Conservation (phyloP, 2,888 invertebrate genomes). For the Eristalinus sepulchralis region DNA sequence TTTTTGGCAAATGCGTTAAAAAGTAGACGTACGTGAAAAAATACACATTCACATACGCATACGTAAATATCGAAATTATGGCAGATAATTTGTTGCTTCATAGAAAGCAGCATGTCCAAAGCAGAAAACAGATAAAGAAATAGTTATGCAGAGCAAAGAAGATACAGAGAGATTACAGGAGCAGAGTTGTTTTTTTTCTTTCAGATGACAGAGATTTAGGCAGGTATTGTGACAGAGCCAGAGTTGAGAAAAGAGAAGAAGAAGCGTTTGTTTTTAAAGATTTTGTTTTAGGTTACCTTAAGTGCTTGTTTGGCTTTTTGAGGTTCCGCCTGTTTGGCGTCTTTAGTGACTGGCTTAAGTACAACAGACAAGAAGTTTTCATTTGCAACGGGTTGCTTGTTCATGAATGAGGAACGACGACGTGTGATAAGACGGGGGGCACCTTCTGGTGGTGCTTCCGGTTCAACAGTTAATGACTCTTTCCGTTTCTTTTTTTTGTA, state of each 20-base stretch:
- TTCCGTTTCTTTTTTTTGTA: conserved; percentile 24
- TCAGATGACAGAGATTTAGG: background rate
- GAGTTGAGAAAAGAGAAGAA: background rate
- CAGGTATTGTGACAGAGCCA: background rate
- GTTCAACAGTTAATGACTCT: conserved; percentile 73
- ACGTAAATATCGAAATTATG: background rate
- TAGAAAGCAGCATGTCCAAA: conserved; percentile 11
- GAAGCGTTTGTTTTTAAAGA: background rate
- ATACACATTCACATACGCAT: too few species aligned
- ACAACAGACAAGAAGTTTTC: conserved; percentile 84
- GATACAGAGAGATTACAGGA: background rate
- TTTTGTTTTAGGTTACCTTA: conserved; percentile 77
- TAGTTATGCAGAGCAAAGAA: background rate
- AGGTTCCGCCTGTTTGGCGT: conserved; percentile 78
- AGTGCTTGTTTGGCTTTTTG: conserved; percentile 77
- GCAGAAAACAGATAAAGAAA: conserved; percentile 15
- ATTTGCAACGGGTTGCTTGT: conserved; percentile 81
- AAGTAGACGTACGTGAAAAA: background rate
- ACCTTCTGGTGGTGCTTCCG: conserved; percentile 76
- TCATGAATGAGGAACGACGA: conserved; percentile 80
- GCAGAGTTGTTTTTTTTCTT: background rate
- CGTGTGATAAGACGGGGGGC: conserved; percentile 76
- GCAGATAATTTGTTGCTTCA: background rate
- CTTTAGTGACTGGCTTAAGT: conserved; percentile 84
- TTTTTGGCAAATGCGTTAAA: background rate